Evolutionary conservation across 2,888 invertebrate genomes (phyloP), one percentile per base, ranked within the genome.

Genomic region (Harpalus rubripes): DNA sequence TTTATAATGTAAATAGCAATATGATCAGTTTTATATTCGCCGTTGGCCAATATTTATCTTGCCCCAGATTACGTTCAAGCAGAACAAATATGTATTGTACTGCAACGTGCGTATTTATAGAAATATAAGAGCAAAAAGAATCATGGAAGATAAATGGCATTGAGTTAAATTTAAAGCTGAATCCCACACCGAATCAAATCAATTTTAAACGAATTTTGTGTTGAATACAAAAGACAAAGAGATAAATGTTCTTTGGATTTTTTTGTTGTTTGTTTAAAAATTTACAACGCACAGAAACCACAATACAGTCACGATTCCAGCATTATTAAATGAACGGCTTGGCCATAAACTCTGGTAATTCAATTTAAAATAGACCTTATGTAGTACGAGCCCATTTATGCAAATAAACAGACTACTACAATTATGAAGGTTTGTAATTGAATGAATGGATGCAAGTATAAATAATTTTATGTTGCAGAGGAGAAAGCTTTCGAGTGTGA

Each of bases 11-110:
- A 68, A 68, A 68, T 68, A 68, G 32, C 10, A 7, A 6, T n/a
- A 15, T 1, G 68, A 68, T 68, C 39, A 68, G 32, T 68, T 68
- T 68, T 32, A 39, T 7, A 68, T 68, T 68, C 32, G 68, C 32
- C 12, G 10, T 39, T 68, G 7, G 39, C 32, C 39, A 68, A 68
- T 68, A 68, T 68, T 68, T 68, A 68, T 32, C 15, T 32, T 68
- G 39, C 15, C 32, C 68, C 68, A 39, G 68, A 68, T 68, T 68
- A 39, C 15, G 12, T 68, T 68, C 5, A 26, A 68, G 68, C 15
- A 68, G 32, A 39, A 68, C 68, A 68, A 68, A 68, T 68, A 68
- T 68, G 68, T 68, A 68, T 68, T 68, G 39, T 15, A 68, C 32
- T 59, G 59, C 18, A 15, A 12, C 10, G 63, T 63, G 18, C 7